These are phyloP conservation scores for Smutsia gigantea DNA, from an alignment of 2,797 vertebrate species.

Conservation along the genomic window DNA sequence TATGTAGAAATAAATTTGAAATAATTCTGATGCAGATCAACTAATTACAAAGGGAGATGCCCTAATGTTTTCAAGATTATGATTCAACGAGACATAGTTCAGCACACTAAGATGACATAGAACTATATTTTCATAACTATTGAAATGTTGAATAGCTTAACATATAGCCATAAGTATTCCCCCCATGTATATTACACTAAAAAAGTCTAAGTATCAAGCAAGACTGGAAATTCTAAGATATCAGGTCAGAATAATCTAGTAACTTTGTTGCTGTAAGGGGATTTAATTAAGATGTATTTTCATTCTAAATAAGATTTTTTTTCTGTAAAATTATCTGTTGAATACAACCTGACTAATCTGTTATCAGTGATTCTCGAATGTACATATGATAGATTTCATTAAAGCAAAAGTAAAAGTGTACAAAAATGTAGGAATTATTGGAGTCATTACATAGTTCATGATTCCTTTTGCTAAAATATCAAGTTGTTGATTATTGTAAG, in stretches of 20 bases:
- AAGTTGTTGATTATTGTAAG: not conserved
- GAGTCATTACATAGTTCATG: not conserved
- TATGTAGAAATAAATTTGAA: constrained; percentile 9
- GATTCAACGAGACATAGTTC: not conserved
- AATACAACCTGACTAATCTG: not conserved
- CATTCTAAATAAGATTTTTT: constrained; percentile 10
- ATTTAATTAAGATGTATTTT: constrained; percentile 15
- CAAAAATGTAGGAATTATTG: not conserved
- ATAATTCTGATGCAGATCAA: constrained; percentile 34
- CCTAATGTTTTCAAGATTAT: constrained; percentile 42
- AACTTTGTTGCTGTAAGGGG: not conserved
- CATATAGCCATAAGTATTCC: not conserved
- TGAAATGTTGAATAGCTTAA: not conserved
- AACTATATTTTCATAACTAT: not conserved
- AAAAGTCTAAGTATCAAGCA: not conserved
- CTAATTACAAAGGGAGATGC: constrained; percentile 13
- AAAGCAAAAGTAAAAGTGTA: not conserved
- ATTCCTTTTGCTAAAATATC: not conserved
- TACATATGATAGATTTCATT: not conserved
- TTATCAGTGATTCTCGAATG: not conserved
- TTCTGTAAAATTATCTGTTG: not conserved
- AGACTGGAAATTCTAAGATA: not conserved
- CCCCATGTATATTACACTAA: not conserved
- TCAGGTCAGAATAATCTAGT: not conserved
- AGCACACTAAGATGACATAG: not conserved